Evolutionary conservation across 2,797 vertebrate genomes (phyloP), one percentile per base, ranked within the genome.

Genomic region (Spatula versicolor): DNA sequence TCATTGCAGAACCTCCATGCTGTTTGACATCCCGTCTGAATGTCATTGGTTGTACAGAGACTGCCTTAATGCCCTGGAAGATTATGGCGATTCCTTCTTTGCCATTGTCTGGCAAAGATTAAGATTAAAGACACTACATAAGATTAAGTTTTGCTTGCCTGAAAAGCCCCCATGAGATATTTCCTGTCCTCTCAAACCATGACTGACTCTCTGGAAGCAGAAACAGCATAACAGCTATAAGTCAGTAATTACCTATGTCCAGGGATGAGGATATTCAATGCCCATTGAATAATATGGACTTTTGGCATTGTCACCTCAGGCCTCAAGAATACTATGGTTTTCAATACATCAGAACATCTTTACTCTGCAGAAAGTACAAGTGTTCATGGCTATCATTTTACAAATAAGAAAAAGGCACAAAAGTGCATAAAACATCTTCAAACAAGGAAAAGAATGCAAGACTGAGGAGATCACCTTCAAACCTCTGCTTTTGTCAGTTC

Each of bases 21-120:
- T 71, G 15, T 81, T 63, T 92, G 86, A 80, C 75, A 83, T 72
- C 48, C 72, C 56, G 48, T 85, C 92, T 96, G 89, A 92, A 71
- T 60, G 20, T 45, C 56, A 56, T 45, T 48, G 33, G 35, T 69
- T 54, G 31, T 71, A 56, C 17, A 87, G 59, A 87, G 56, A 26
- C 76, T 78, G 78, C 5, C n/a, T 74, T 87, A 55, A 59, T 64
- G 55, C 37, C 39, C 37, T 71, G n/a, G 56, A 19, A 58, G 64
- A 72, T 43, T 71, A 74, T 26, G 45, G 41, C 56, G 39, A 73
- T 39, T 48, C 35, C 67, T 75, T 72, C 45, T 63, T 60, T 67
- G 22, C n/a, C 52, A 83, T 39, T 6, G 2, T 30, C 60, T 60
- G 26, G 48, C 48, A 50, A 25, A 48, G 48, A 50, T 23, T 83